A percentile compares a stretch with the other conserved stretches of the same genome.
Conservation (phyloP, 2,888 invertebrate genomes). For the Dryomyza anilis region DNA sequence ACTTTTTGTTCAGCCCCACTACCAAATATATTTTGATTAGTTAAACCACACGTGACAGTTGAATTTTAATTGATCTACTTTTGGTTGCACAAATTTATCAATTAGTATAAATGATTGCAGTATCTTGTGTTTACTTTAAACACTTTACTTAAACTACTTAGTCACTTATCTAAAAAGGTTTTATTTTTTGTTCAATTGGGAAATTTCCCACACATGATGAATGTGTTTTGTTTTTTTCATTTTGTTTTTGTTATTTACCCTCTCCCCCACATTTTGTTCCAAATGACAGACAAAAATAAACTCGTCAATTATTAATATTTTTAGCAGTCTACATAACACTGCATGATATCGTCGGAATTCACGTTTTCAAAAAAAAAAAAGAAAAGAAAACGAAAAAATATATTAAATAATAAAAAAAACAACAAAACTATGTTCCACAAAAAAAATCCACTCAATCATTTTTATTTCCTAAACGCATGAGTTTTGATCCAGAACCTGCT, state of each 20-base stretch:
- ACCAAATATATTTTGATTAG: conserved; percentile 1
- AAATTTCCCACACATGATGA: conserved; percentile 15
- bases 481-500: neutral
- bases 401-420: no score
- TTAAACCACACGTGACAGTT: conserved; percentile 23
- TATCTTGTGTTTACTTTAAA: neutral
- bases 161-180: conserved; percentile 1
- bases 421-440: no score
- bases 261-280: no score
- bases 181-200: neutral
- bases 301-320: conserved; percentile 3
- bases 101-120: neutral
- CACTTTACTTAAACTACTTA: no score
- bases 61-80: conserved; percentile 40
- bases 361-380: neutral
- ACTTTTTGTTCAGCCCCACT: neutral
- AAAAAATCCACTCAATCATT: conserved; percentile 38
- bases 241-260: no score
- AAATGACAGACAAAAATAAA: neutral
- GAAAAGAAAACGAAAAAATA: neutral
- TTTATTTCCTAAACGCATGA: conserved; percentile 16
- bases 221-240: neutral
- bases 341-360: no score
- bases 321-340: conserved; percentile 4
- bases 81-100: conserved; percentile 29